phyloP scores from a whole-genome alignment of 2,113 vertebrate genomes.

The Triplophysa dalaica region DNA sequence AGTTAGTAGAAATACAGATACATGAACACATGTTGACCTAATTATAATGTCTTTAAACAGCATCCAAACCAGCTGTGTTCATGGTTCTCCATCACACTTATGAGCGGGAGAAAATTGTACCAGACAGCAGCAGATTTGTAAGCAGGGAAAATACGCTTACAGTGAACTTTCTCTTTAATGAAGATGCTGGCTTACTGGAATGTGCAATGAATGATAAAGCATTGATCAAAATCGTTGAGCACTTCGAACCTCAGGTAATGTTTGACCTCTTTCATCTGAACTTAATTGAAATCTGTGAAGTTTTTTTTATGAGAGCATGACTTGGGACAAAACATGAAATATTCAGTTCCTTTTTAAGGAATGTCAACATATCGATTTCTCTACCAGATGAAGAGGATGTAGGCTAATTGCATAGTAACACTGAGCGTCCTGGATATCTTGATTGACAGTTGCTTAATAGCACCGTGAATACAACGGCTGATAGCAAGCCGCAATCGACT shows the following conservation, averaged over 20 bases:
- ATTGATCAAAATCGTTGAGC: accelerated
- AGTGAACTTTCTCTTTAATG: conserved; percentile 51
- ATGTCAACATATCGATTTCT: too few relatives aligned
- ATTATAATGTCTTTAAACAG: not conserved
- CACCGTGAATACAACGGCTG: too few relatives aligned
- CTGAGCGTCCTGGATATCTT: too few relatives aligned
- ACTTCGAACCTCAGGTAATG: not conserved
- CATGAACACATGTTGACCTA: not conserved
- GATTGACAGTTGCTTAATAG: too few relatives aligned
- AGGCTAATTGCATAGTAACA: too few relatives aligned
- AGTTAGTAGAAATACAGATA: not conserved
- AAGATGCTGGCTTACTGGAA: not conserved
- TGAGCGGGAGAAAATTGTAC: not conserved
- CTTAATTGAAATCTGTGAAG: too few relatives aligned
- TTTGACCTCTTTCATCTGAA: not conserved
- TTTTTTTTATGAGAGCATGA: too few relatives aligned
- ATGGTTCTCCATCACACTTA: conserved; percentile 24
- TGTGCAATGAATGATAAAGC: not conserved
- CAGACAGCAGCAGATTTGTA: conserved; percentile 22
- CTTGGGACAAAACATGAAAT: too few relatives aligned
- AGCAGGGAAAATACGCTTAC: not conserved
- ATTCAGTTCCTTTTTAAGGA: too few relatives aligned
- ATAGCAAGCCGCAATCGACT: too few relatives aligned
- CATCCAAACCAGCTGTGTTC: not conserved
- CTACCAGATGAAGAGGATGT: too few relatives aligned